These are phyloP conservation scores for Neocloeon triangulifer DNA, from an alignment of 1,140 invertebrate genomes.

Conservation along the genomic window DNA sequence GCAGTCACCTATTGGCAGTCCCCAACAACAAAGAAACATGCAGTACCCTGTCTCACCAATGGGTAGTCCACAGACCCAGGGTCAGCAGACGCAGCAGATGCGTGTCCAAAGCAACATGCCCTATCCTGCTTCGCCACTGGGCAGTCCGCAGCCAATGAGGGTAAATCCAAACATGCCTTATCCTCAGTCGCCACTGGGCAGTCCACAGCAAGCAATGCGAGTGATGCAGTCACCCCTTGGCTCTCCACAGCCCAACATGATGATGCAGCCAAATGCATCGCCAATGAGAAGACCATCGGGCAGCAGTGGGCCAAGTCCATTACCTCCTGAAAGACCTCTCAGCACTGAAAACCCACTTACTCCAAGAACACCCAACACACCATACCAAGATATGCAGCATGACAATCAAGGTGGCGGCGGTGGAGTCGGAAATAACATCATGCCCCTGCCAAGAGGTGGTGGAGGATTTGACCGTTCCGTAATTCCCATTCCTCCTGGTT, in stretches of 20 bases:
- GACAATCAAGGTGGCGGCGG: conserved; percentile 2
- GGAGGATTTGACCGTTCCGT: conserved; percentile 26
- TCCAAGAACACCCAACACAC: conserved; percentile 20
- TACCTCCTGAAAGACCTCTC: conserved; percentile 26
- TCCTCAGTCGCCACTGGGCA: conserved; percentile 18
- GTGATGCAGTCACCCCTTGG: conserved; percentile 18
- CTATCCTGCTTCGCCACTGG: conserved; percentile 16
- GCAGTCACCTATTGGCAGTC: not conserved
- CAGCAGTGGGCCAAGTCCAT: conserved; percentile 18
- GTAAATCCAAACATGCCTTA: conserved; percentile 17
- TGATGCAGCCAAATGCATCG: conserved; percentile 8
- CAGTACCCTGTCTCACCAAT: too few species aligned
- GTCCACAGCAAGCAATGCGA: conserved; percentile 16
- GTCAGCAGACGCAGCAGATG: conserved; percentile 24
- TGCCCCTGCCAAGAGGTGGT: conserved; percentile 14
- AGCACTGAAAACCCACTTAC: conserved; percentile 32
- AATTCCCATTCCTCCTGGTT: conserved; percentile 21
- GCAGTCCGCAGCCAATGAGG: conserved; percentile 17
- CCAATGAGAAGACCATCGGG: conserved; percentile 13
- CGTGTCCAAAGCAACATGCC: conserved; percentile 14
- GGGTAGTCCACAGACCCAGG: too few species aligned
- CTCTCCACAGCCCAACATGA: conserved; percentile 17
- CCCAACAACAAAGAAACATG: not conserved
- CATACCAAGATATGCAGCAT: conserved; percentile 11
- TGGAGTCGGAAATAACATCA: conserved; percentile 10